phyloP scores from a whole-genome alignment of 2,888 invertebrate genomes.

The Phortica okadai region DNA sequence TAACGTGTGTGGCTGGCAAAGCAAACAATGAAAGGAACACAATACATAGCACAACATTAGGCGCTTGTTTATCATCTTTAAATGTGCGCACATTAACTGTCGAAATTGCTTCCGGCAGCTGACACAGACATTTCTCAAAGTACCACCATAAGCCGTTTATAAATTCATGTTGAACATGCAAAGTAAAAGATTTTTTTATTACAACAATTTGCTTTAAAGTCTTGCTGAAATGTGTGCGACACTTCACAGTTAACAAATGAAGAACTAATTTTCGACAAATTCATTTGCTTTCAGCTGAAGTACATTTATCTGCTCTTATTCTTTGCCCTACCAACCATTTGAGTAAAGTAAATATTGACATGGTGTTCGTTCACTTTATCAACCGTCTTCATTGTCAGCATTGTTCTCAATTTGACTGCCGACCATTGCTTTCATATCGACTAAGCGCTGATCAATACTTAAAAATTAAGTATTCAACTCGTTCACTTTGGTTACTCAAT shows the following conservation, averaged over 20 bases:
- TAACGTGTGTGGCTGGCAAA: too few relatives aligned
- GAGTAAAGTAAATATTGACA: neutral
- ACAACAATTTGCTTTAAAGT: too few relatives aligned
- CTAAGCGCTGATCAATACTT: conserved; percentile 40
- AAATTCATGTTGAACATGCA: neutral
- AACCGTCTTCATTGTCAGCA: neutral
- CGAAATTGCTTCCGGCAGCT: too few relatives aligned
- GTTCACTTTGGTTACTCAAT: conserved; percentile 58
- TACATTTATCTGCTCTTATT: neutral
- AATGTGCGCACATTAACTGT: conserved; percentile 8
- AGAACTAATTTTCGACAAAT: conserved; percentile 3
- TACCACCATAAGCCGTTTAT: neutral
- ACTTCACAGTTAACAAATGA: too few relatives aligned
- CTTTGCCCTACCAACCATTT: neutral
- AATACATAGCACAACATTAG: neutral
- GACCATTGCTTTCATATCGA: neutral
- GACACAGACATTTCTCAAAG: too few relatives aligned
- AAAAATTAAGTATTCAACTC: conserved; percentile 51
- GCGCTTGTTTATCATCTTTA: neutral
- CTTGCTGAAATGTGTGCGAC: too few relatives aligned
- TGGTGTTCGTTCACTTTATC: neutral
- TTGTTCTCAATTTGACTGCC: neutral
- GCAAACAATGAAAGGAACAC: too few relatives aligned
- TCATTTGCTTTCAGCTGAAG: conserved; percentile 9
- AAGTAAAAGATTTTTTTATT: neutral